A percentile compares a stretch with the other conserved stretches of the same genome.
Evolutionary conservation across 2,888 invertebrate species (phyloP).

Genomic region (Neocrepidodera transversa): DNA sequence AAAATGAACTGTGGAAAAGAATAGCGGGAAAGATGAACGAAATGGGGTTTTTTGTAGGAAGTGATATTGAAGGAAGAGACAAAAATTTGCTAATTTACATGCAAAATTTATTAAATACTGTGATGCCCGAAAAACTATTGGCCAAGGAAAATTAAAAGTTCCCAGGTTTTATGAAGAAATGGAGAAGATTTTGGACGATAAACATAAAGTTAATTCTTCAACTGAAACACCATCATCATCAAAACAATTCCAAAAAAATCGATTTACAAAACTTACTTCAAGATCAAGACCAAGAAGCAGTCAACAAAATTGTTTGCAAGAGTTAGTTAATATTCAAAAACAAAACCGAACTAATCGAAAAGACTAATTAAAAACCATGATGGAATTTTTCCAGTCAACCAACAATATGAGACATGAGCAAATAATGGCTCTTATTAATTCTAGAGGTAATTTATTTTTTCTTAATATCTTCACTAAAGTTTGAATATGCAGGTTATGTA

Average conservation of each 20-base stretch:
- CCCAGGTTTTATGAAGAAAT: conserved; percentile 20
- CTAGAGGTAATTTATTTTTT: too few species aligned
- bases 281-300: conserved; percentile 1
- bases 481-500: too few species aligned
- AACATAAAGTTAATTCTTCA: conserved; percentile 16
- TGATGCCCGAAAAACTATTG: conserved; percentile 19
- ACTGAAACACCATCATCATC: too few species aligned
- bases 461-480: too few species aligned
- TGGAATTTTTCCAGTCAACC: conserved; percentile 10
- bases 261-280: not conserved
- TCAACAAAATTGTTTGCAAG: conserved; percentile 14
- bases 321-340: conserved; percentile 19
- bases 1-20: not conserved
- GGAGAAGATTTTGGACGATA: conserved; percentile 17
- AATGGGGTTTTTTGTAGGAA: not conserved
- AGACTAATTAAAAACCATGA: conserved; percentile 17
- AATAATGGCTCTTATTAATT: conserved; percentile 9
- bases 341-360: conserved; percentile 7
- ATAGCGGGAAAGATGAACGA: not conserved
- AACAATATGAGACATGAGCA: conserved; percentile 11
- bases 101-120: conserved; percentile 9
- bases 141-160: conserved; percentile 10
- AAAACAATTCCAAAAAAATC: too few species aligned
- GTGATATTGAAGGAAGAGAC: not conserved
- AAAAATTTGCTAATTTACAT: conserved; percentile 8